A percentile compares a stretch with the other conserved stretches of the same genome.
These are phyloP conservation scores for Poeciliopsis gracilis DNA, from an alignment of 2,797 vertebrate species.

Conservation along the genomic window DNA sequence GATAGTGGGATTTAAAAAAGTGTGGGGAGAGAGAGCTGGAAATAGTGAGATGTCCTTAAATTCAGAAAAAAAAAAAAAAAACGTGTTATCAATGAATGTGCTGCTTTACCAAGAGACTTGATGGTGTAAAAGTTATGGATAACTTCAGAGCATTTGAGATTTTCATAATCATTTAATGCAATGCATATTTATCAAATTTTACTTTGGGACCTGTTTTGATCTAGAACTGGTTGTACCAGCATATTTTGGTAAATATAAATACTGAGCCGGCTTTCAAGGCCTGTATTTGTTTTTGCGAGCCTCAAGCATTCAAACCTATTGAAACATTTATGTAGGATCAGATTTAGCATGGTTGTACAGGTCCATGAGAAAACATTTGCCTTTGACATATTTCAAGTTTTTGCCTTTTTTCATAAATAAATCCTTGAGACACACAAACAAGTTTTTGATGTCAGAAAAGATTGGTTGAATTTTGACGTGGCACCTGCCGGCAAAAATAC, in stretches of 20 bases:
- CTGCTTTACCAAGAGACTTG: constrained; percentile 8
- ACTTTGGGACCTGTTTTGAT: neutral
- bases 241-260: constrained; percentile 10
- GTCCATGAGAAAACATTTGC: neutral
- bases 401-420: neutral
- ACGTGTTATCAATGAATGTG: constrained; percentile 7
- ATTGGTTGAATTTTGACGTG: neutral
- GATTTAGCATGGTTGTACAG: neutral
- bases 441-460: neutral
- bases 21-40: constrained; percentile 29
- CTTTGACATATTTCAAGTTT: neutral
- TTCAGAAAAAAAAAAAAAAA: constrained; percentile 1
- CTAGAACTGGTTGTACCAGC: neutral
- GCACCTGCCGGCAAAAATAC: neutral
- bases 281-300: neutral
- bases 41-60: constrained; percentile 42
- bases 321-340: neutral
- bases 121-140: neutral
- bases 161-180: constrained; percentile 16
- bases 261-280: neutral
- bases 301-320: neutral
- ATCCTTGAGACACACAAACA: neutral
- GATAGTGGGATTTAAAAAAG: constrained; percentile 49
- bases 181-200: constrained; percentile 18
- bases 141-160: constrained; percentile 5